Base-by-base conservation (phyloP, 1,140 invertebrate genomes). In the Augochlora pura region DNA sequence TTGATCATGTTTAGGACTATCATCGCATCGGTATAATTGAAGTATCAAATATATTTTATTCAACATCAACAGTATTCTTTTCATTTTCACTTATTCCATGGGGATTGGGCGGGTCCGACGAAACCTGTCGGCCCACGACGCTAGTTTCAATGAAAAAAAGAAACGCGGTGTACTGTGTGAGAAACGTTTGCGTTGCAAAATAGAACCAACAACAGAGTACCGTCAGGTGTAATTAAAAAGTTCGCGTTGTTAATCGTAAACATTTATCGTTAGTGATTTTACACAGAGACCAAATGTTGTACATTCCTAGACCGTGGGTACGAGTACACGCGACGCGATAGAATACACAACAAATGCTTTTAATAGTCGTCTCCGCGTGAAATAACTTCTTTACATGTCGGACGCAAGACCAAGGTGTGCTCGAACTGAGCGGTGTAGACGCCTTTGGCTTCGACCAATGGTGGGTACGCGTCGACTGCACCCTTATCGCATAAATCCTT, bases 361-460 rank as follows among this genome's bases (percentile, higher is more conserved):
- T 93, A 99, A 92, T 99, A 99, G 92, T 99, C 99, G 75, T 97
- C 96, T 68, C 99, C 99, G 77, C 98, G 95, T 18, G 98, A 99
- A 32, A 99, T 96, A 8, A 99, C 96, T 94, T 99, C 99, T 93
- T 99, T 99, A 94, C 98, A 99, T 0, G 99, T 99, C 18, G 99
- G 99, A 88, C 99, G 94, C 64, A 99, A 94, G 64, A 99, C 95
- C 88, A 99, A 98, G 1, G 99, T 99, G 93, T 99, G 99, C 92
- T 99, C 99, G 92, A 98, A 99, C 93, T 99, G 99, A 65, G 99
- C 99, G 0, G 99, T 99, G 93, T 99, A 99, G 91, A 97, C 99
- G 76, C 99, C 99, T 92, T 99, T 99, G 42, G 98, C 95, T 91
- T 99, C 99, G 91, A 98, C 99, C 27, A 99, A 94, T 7, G 99